Conservation (phyloP, 2,888 invertebrate species). For the Netelia melanura region DNA sequence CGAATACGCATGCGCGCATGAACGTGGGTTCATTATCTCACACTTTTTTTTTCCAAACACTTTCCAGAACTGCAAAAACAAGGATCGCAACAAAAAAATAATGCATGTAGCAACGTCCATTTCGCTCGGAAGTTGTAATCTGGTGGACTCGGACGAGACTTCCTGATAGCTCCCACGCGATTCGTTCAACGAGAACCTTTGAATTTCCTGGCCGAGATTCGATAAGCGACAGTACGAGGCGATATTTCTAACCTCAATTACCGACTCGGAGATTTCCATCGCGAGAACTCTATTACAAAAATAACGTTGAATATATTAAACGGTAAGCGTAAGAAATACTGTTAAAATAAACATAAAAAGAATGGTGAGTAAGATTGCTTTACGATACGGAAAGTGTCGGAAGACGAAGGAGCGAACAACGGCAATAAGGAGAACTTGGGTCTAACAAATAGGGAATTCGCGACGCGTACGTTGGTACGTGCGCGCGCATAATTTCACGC, state of each 20-base stretch:
- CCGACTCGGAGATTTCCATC: neutral
- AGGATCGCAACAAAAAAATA: neutral
- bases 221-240: conserved; percentile 3
- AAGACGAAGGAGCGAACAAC: neutral
- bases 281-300: neutral
- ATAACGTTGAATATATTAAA: neutral
- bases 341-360: neutral
- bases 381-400: neutral
- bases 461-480: conserved; percentile 67
- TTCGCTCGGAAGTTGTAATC: conserved; percentile 12
- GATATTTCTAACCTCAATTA: neutral
- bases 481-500: conserved; percentile 75
- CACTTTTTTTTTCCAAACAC: neutral
- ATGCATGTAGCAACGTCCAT: neutral
- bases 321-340: neutral
- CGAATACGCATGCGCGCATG: neutral
- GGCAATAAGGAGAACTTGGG: conserved; percentile 15
- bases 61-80: neutral
- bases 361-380: neutral
- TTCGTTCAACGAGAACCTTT: conserved; percentile 1
- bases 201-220: conserved; percentile 38
- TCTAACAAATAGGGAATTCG: conserved; percentile 64
- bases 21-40: neutral
- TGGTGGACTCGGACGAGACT: neutral
- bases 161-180: conserved; percentile 10